Base-by-base conservation (phyloP, 2,888 invertebrate species). In the Phytoseiulus persimilis region DNA sequence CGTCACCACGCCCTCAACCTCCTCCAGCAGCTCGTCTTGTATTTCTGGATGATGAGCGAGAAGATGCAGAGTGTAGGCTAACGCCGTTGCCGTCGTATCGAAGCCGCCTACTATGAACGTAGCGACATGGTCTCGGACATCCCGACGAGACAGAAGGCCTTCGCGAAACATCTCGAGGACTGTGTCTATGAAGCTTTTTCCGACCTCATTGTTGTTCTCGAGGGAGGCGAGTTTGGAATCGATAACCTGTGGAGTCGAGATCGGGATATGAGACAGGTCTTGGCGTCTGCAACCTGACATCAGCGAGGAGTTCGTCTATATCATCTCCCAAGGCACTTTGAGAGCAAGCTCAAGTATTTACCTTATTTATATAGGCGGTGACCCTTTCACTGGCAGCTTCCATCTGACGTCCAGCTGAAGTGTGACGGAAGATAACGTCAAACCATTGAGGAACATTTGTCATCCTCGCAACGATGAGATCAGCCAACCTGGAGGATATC, bases 61-160 rank as follows among this genome's bases (percentile, higher is more conserved):
- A n/a, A 87, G 87, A 33, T 87, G 87, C 33, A 87, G 45, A n/a
- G 33, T 87, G 32, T 87, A 87, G 39, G 87, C 87, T 6, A 87
- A 23, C 18, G 39, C 32, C 23, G 87, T 87, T 32, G 39, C 87
- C 0, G 87, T 87, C 39, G 87, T 87, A n/a, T 87, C 87, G 23
- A 87, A 87, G 0, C 87, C 87, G 23, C 87, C 87, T 6, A 87
- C 87, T n/a, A 87, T 87, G 32, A 87, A 87, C 11, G 87, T 87
- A 23, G 87, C 87, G 23, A 87, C 87, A 23, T 87, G 87, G 31
- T 87, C 87, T 87, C 87, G 33, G n/a, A 87, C 87, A 14, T 87
- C 87, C 0, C 31, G 39, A 32, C 87, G 32, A 33, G 6, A 11
- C 28, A 87, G 6, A 14, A 87, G 33, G 0, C 87, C 87, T 0